Evolutionary conservation across 2,113 vertebrate species (phyloP), one percentile per base, ranked within the genome.

Genomic region (Stomatorhinus ivindoensis): DNA sequence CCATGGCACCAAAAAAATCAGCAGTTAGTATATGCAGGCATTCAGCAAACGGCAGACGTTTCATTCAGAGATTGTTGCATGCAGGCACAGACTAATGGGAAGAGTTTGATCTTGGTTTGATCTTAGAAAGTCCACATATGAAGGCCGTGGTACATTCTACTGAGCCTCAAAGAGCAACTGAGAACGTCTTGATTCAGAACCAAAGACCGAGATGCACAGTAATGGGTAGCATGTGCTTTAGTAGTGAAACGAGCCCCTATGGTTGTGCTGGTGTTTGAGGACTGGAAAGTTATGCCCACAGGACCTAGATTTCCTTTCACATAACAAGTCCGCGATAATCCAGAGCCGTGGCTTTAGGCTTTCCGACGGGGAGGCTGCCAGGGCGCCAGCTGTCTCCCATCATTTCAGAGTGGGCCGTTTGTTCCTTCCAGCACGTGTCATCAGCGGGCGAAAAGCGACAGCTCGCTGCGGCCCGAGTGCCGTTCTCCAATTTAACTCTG

Each of bases 1-100:
- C 76, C 50, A 39, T 42, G 86, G 93, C 93, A 90, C 69, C 92
- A 94, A 93, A 93, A 94, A 83, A 94, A 94, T 94, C 93, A 91
- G 89, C 15, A 19, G 90, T 89, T 90, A 92, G 91, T 92, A 88
- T 39, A 82, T 92, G 91, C 93, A 91, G 93, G 93, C 93, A 92
- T 91, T 90, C 90, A 2, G 90, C 80, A 89, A 92, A 92, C 91
- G 82, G 58, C 69, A 31, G 89, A 31, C 4, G 86, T 2, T 89
- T 90, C 89, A 89, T 91, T 89, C 92, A 50, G 21, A 80, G 88
- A 88, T 91, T 90, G 88, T 91, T 35, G 88, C 90, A 92, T 42
- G 89, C 90, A 90, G 89, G 82, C 89, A 13, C 90, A 89, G 19
- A 39, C 92, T 92, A 73, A 58, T 82, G 61, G 44, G 90, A 93